Base-by-base conservation (phyloP, 2,113 vertebrate genomes). In the Campylorhamphus procurvoides region DNA sequence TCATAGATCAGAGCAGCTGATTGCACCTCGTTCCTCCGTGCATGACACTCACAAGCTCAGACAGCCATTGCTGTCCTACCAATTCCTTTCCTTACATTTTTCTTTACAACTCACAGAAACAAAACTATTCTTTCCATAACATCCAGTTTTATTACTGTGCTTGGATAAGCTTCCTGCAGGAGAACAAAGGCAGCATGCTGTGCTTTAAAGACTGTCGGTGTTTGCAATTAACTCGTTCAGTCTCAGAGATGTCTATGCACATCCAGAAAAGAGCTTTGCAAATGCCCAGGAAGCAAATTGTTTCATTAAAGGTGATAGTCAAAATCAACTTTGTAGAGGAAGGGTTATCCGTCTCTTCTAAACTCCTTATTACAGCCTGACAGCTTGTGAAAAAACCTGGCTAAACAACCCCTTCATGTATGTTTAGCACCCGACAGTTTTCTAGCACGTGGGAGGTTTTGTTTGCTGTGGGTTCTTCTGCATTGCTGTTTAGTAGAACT, bases 241-340 rank as follows among this genome's bases (percentile, higher is more conserved):
- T 74, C 90, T 89, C 73, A 75, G 77, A 83, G 69, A 90, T 53
- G 56, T 53, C 68, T 53, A 7, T 42, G 42, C 40, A 44, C 56
- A 77, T 24, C 20, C 11, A 88, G 33, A 82, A 84, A 94, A 89
- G 9, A 75, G 27, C 76, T 79, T 84, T 74, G 62, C 64, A 97
- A 97, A 96, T 52, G 74, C 84, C 93, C 94, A 66, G 83, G 82
- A 90, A 69, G 81, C n/a, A 94, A 95, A 94, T 76, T 90, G 47
- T 92, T 97, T 80, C 49, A 93, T 91, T 95, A 84, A 90, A 96
- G 77, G 84, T 93, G 90, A 95, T 85, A 68, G 64, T 83, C 66
- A 90, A 96, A 97, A 96, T 93, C 75, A 96, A 58, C 79, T 96
- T 97, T 87, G 44, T 18, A 58, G 31, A 40, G 47, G 37, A 95